Evolutionary conservation across 2,888 invertebrate species (phyloP).

Genomic region (Catocala sponsa): DNA sequence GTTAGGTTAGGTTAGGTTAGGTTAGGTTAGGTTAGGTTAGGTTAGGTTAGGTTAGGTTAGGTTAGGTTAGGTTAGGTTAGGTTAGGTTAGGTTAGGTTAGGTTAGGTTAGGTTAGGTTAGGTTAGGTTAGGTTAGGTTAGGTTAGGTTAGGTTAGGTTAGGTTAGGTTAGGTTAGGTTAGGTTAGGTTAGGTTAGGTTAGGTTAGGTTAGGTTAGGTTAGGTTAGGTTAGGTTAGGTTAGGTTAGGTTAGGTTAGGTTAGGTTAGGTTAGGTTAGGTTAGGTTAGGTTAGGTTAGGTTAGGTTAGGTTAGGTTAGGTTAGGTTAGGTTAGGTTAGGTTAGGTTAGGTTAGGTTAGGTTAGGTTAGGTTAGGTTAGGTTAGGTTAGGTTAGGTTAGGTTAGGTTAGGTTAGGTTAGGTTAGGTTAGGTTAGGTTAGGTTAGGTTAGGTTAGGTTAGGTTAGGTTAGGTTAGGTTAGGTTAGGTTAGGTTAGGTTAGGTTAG

Average conservation of each 20-base stretch:
- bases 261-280: conserved; percentile 41
- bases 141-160: no score
- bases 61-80: no score
- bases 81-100: no score
- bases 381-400: conserved; percentile 44
- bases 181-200: no score
- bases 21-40: no score
- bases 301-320: conserved; percentile 42
- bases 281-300: conserved; percentile 44
- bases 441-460: conserved; percentile 38
- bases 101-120: no score
- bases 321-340: conserved; percentile 46
- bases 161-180: no score
- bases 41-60: no score
- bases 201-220: no score
- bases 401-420: conserved; percentile 44
- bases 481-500: conserved; percentile 34
- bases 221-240: no score
- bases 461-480: conserved; percentile 42
- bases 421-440: conserved; percentile 31
- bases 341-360: conserved; percentile 44
- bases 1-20: no score
- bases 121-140: no score
- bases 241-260: conserved; percentile 30
- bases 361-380: conserved; percentile 38